Percentiles rank a stretch among this genome's conserved stretches.
These are phyloP conservation scores for Sweltsa coloradensis DNA, from an alignment of 1,140 invertebrate genomes.

Conservation along the genomic window DNA sequence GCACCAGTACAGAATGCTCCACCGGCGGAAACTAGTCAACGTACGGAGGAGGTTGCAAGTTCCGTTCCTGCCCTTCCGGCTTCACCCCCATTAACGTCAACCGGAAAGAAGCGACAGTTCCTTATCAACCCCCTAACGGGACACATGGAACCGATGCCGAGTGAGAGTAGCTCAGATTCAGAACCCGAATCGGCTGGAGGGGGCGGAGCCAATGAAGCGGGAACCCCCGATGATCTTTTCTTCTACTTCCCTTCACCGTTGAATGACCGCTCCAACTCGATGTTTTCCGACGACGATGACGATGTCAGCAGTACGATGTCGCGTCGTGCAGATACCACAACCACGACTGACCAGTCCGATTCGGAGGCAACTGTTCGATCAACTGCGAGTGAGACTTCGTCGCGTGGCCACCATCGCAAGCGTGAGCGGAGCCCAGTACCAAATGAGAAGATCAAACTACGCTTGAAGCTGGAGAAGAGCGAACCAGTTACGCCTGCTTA, in stretches of 20 bases:
- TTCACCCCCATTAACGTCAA: slow-evolving; percentile 26
- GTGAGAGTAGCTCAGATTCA: slow-evolving; percentile 40
- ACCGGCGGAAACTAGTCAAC: slow-evolving; percentile 14
- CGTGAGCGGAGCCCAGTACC: slow-evolving; percentile 16
- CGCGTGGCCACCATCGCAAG: slow-evolving; percentile 8
- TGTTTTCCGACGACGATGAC: slow-evolving; percentile 34
- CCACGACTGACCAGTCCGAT: slow-evolving; percentile 46
- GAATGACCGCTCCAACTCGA: slow-evolving; percentile 42
- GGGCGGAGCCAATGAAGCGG: slow-evolving; percentile 31
- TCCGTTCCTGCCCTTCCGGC: slow-evolving; percentile 9
- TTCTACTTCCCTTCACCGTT: slow-evolving; percentile 39
- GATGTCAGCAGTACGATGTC: slow-evolving; percentile 31
- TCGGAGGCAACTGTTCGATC: slow-evolving; percentile 44
- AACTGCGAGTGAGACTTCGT: slow-evolving; percentile 33
- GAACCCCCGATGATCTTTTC: slow-evolving; percentile 36
- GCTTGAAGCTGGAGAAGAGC: slow-evolving; percentile 69
- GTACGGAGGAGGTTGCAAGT: slow-evolving; percentile 3
- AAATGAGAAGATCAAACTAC: slow-evolving; percentile 69
- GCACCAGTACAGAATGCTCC: no score
- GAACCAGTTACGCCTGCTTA: slow-evolving; percentile 64
- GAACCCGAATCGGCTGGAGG: slow-evolving; percentile 29
- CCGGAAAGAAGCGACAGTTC: slow-evolving; percentile 52
- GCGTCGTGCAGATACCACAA: slow-evolving; percentile 35
- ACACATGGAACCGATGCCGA: slow-evolving; percentile 66
- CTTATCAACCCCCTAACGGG: slow-evolving; percentile 81